Conservation (phyloP, 2,888 invertebrate species). For the Perizoma flavofasciatum region DNA sequence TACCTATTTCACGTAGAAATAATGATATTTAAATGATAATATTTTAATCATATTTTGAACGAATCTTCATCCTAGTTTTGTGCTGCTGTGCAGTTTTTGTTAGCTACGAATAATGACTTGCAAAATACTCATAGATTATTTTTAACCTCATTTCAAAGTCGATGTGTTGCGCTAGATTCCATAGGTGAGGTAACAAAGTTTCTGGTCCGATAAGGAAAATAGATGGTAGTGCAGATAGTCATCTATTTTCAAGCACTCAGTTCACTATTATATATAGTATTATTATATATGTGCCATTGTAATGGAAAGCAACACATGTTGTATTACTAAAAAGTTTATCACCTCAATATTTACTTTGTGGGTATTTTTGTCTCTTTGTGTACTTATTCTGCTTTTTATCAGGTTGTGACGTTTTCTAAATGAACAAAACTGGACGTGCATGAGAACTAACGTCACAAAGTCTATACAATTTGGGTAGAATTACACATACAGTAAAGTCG, state of each 20-base stretch:
- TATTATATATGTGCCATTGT: conserved; percentile 2
- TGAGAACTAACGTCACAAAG: too few relatives aligned
- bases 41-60: too few relatives aligned
- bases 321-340: neutral
- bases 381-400: too few relatives aligned
- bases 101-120: neutral
- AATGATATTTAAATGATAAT: too few relatives aligned
- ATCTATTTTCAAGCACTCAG: conserved; percentile 16
- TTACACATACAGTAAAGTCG: too few relatives aligned
- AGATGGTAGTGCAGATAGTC: conserved; percentile 25
- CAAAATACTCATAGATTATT: conserved; percentile 9
- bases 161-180: conserved; percentile 29
- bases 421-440: too few relatives aligned
- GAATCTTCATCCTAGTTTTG: too few relatives aligned
- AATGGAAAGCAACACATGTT: neutral
- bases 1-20: too few relatives aligned
- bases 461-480: too few relatives aligned
- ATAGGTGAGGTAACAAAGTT: conserved; percentile 24
- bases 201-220: conserved; percentile 34
- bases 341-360: neutral
- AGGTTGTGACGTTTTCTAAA: too few relatives aligned
- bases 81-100: too few relatives aligned
- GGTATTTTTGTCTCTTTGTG: neutral
- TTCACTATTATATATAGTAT: too few relatives aligned
- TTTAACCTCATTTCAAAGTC: conserved; percentile 15